Conservation (phyloP, 2,888 invertebrate species). For the Tribolium freemani region DNA sequence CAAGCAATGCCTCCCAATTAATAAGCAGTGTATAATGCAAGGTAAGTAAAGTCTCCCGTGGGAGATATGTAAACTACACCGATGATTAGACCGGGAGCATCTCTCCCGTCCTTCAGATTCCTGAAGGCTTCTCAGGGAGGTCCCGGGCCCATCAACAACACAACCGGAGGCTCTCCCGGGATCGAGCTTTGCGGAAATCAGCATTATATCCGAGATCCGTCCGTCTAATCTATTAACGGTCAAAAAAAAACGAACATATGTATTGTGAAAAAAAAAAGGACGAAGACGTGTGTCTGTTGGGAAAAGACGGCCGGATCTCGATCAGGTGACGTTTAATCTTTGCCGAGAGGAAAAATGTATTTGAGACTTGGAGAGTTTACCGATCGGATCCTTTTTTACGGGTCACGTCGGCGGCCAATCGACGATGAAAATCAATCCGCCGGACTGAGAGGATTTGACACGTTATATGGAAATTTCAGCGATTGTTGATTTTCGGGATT, state of each 20-base stretch:
- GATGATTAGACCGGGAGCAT: conserved; percentile 25
- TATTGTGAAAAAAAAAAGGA: conserved; percentile 30
- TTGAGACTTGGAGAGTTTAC: conserved; percentile 19
- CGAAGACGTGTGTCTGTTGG: conserved; percentile 16
- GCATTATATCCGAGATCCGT: conserved; percentile 37
- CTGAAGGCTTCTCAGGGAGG: conserved; percentile 27
- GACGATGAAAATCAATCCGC: conserved; percentile 22
- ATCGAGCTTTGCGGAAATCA: conserved; percentile 37
- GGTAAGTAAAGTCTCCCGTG: background rate
- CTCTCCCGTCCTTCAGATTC: conserved; percentile 20
- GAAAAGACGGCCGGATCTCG: conserved; percentile 12
- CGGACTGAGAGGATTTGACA: conserved; percentile 12
- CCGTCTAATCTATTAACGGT: conserved; percentile 23
- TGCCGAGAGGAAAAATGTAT: conserved; percentile 27
- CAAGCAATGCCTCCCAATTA: conserved; percentile 6
- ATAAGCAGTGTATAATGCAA: conserved; percentile 7
- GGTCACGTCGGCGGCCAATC: conserved; percentile 19
- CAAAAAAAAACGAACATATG: conserved; percentile 28
- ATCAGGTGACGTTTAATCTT: conserved; percentile 35
- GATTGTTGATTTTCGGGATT: background rate
- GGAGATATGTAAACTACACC: conserved; percentile 12
- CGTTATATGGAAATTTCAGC: conserved; percentile 7
- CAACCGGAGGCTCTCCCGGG: conserved; percentile 21
- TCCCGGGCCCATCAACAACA: conserved; percentile 36
- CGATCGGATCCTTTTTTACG: conserved; percentile 13